Conservation (phyloP, 1,140 invertebrate genomes). For the Bacillus rossius region DNA sequence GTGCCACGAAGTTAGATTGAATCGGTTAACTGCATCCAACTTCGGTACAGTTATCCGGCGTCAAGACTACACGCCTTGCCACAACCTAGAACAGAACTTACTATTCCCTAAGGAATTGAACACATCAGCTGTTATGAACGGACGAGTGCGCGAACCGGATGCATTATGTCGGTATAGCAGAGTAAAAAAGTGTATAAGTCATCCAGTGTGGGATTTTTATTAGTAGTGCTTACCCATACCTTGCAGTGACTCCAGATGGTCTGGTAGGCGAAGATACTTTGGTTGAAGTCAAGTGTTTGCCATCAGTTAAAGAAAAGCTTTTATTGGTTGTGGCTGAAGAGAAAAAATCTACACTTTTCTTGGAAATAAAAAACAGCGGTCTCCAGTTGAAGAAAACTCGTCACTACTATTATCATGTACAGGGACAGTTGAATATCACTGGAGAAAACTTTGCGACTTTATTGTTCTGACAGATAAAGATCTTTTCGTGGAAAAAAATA, state of each 20-base stretch:
- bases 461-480: conserved; percentile 19
- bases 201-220: conserved; percentile 1
- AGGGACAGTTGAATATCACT: conserved; percentile 29
- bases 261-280: conserved; percentile 20
- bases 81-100: too few species aligned
- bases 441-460: conserved; percentile 30
- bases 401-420: conserved; percentile 32
- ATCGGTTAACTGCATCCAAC: too few species aligned
- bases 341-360: background rate
- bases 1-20: too few species aligned
- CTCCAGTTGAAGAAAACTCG: conserved; percentile 14
- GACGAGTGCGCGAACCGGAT: too few species aligned
- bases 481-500: conserved; percentile 3
- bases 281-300: conserved; percentile 29
- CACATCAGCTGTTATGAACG: too few species aligned
- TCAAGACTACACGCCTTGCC: too few species aligned
- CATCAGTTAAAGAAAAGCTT: background rate
- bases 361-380: background rate
- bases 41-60: too few species aligned
- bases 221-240: background rate
- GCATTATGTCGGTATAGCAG: too few species aligned
- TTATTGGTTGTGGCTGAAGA: conserved; percentile 15
- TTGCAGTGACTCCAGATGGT: conserved; percentile 26
- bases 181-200: too few species aligned
- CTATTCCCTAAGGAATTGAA: too few species aligned